These are phyloP conservation scores for Sylvia borin DNA, from an alignment of 2,797 vertebrate genomes.

Conservation along the genomic window DNA sequence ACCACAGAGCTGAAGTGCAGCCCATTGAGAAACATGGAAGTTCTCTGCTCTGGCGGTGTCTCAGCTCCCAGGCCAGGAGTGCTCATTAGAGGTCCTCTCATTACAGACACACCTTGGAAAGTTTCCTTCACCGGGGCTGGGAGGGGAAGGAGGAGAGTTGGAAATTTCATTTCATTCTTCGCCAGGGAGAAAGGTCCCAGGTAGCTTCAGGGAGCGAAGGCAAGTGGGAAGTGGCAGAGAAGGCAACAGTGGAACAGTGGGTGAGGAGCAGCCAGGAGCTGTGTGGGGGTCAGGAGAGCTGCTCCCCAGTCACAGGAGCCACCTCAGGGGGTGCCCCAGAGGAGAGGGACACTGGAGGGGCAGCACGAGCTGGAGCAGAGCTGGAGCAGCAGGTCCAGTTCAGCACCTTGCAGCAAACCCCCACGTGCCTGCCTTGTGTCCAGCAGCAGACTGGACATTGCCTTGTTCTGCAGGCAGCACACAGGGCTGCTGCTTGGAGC, in stretches of 20 bases:
- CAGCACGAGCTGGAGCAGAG: background rate
- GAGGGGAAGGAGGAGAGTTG: background rate
- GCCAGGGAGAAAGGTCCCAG: background rate
- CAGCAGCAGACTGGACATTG: background rate
- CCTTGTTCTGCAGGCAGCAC: background rate
- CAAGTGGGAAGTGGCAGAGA: background rate
- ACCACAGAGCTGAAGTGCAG: background rate
- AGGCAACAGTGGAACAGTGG: background rate
- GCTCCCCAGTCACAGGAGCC: accelerated
- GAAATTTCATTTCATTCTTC: background rate
- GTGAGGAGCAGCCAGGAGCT: background rate
- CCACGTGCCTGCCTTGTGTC: accelerated
- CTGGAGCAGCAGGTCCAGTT: background rate
- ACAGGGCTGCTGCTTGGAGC: background rate
- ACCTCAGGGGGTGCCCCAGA: background rate
- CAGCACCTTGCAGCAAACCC: background rate
- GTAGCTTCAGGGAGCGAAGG: background rate
- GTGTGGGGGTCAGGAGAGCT: background rate
- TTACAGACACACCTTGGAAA: constrained; percentile 60
- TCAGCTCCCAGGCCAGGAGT: background rate
- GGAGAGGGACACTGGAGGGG: accelerated
- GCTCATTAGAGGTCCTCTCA: background rate
- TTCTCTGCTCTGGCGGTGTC: background rate
- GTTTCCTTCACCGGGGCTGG: background rate
- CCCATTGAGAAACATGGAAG: background rate